Percentiles rank a stretch among this genome's conserved stretches.
These are phyloP conservation scores for Dolichotis patagonum DNA, from an alignment of 2,113 vertebrate species.

Conservation along the genomic window DNA sequence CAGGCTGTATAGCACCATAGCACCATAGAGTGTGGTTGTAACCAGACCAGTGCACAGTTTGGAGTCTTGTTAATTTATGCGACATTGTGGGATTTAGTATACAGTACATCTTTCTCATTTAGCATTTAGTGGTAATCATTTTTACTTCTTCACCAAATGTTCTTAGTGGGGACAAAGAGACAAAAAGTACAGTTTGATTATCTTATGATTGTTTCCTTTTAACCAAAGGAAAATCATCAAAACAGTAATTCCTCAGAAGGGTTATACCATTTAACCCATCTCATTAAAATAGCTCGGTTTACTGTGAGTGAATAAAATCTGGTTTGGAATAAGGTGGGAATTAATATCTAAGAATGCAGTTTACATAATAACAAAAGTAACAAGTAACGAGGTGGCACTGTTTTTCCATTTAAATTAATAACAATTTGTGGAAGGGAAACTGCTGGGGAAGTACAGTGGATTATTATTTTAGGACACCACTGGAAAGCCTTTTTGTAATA, in stretches of 20 bases:
- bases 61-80: background rate
- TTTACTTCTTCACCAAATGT: slow-evolving; percentile 19
- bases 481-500: background rate
- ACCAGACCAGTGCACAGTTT: background rate
- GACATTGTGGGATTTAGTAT: background rate
- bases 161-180: background rate
- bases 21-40: background rate
- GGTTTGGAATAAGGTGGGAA: slow-evolving; percentile 38
- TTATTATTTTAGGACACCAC: background rate
- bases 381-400: background rate
- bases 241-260: background rate
- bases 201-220: slow-evolving; percentile 2
- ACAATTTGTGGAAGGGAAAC: background rate
- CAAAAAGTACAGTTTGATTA: background rate
- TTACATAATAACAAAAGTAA: background rate
- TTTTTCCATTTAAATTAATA: background rate
- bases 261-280: background rate
- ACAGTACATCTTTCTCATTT: background rate
- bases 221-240: background rate
- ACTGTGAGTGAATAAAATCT: slow-evolving; percentile 16
- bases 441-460: background rate
- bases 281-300: slow-evolving; percentile 15
- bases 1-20: background rate
- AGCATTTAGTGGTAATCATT: background rate
- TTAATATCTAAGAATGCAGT: slow-evolving; percentile 38